Evolutionary conservation across 2,888 invertebrate species (phyloP), one percentile per base, ranked within the genome.

Genomic region (Bimastos eiseni): DNA sequence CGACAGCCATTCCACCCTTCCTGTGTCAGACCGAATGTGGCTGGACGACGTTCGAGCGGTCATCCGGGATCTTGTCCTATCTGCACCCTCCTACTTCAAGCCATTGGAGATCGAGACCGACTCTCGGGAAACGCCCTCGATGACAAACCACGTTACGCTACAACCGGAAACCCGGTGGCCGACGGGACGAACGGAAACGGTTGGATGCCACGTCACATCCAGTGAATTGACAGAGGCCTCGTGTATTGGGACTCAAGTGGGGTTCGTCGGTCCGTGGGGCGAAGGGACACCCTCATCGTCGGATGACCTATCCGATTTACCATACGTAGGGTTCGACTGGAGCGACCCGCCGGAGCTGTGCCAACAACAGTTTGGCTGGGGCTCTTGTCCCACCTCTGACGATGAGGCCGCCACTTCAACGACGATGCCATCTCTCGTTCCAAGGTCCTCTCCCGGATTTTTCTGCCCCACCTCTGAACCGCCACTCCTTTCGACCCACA

Each of bases 41-140:
- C n/a, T 70, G 70, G 70, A 70, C 70, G 70, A 70, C 70, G 70
- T 70, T n/a, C 70, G 70, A 70, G 70, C 70, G 70, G 70, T 70
- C 70, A 70, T 70, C 70, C 70, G 70, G 70, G 70, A 70, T n/a
- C 70, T 70, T 70, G 70, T n/a, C n/a, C 70, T 70, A 8, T 70
- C 70, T 30, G n/a, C 70, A n/a, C 70, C 70, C 30, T 70, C 70
- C 70, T 70, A 70, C 70, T 70, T 70, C 70, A 70, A 70, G 11
- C 70, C 70, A 8, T 8, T 70, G 30, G 70, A 13, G 70, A 8
- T 70, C 70, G 70, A 70, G 8, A 30, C 70, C 6, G 70, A 70
- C 70, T 70, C 70, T 70, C 70, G 11, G n/a, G 70, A 70, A 70
- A 70, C 49, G 49, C 5, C 70, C 6, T 41, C 41, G 15, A 41